Base-by-base conservation (phyloP, 2,113 vertebrate genomes). In the Alethe diademata region DNA sequence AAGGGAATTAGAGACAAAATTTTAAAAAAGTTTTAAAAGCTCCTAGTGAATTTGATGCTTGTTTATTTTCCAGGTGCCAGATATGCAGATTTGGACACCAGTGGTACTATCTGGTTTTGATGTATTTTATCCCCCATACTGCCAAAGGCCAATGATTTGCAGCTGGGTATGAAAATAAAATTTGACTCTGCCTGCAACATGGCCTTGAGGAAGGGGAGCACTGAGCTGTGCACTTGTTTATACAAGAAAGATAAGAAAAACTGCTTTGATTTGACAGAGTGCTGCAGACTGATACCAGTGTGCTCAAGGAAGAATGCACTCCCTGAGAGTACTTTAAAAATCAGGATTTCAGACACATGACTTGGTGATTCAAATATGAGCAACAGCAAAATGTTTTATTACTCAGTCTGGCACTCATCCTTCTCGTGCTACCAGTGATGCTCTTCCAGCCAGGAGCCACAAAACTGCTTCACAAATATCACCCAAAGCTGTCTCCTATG, bases 241-340 rank as follows among this genome's bases (percentile, higher is more conserved):
- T 64, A 91, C 88, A 85, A 67, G 80, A 12, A 35, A 91, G 93
- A 81, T 94, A 94, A 91, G 93, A 50, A 76, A 87, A 94, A 54
- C 60, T 62, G 16, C 84, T 94, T 78, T 64, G 35, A 60, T 93
- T 75, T 94, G 90, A 89, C 87, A 94, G 61, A 31, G 2, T 70
- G 69, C 65, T 73, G n/a, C 29, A 47, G 43, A 19, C 79, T 40
- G 65, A 70, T 78, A 82, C 36, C 61, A 33, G 56, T 8, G 60
- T 33, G 24, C 73, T 66, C 56, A 38, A 72, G 72, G 60, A 96
- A n/a, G 75, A 83, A 82, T 43, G 57, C 48, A 57, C 22, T 66
- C 65, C 22, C 81, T 78, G 72, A 0, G 1, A 84, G 54, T 26
- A n/a, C 47, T 74, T 92, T 42, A 33, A 62, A 62, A 94, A 56